These are phyloP conservation scores for Tauraco erythrolophus DNA, from an alignment of 2,113 vertebrate genomes.

Conservation along the genomic window DNA sequence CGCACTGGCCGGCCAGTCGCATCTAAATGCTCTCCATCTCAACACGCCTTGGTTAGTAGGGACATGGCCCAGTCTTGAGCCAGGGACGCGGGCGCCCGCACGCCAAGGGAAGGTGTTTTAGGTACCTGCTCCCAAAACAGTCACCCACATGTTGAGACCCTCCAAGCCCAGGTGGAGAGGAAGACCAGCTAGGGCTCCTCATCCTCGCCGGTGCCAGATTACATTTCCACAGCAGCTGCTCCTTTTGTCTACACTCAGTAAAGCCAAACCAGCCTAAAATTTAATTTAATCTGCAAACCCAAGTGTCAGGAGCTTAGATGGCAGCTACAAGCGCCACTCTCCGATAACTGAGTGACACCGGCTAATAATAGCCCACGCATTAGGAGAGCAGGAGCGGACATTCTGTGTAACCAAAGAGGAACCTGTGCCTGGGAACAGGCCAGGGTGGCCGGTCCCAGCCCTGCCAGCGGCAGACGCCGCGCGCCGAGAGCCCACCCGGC, in stretches of 20 bases:
- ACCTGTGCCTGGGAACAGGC: slow-evolving; percentile 74
- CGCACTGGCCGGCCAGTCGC: not conserved
- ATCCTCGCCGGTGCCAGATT: slow-evolving; percentile 76
- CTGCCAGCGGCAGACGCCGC: not conserved
- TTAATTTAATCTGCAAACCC: slow-evolving; percentile 93
- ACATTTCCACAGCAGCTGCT: slow-evolving; percentile 89
- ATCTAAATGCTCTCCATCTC: not conserved
- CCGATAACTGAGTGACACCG: slow-evolving; percentile 86
- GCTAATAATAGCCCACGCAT: slow-evolving; percentile 86
- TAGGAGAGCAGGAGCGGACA: slow-evolving; percentile 75
- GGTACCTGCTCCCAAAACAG: not conserved
- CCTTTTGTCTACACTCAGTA: slow-evolving; percentile 85
- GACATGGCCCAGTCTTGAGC: not conserved
- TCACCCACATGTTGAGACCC: not conserved
- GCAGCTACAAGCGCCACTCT: slow-evolving; percentile 90
- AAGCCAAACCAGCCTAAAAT: slow-evolving; percentile 90
- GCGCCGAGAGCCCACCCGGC: slow-evolving; percentile 55
- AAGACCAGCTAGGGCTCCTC: slow-evolving; percentile 17
- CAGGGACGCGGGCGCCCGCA: not conserved
- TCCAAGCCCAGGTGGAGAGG: not conserved
- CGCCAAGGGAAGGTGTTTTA: not conserved
- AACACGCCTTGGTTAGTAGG: not conserved
- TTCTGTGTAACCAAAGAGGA: slow-evolving; percentile 86
- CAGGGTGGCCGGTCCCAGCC: slow-evolving; percentile 54
- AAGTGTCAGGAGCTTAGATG: slow-evolving; percentile 88